A percentile compares a stretch with the other conserved stretches of the same genome.
Evolutionary conservation across 2,797 vertebrate species (phyloP).

Genomic region (Lagodon rhomboides): DNA sequence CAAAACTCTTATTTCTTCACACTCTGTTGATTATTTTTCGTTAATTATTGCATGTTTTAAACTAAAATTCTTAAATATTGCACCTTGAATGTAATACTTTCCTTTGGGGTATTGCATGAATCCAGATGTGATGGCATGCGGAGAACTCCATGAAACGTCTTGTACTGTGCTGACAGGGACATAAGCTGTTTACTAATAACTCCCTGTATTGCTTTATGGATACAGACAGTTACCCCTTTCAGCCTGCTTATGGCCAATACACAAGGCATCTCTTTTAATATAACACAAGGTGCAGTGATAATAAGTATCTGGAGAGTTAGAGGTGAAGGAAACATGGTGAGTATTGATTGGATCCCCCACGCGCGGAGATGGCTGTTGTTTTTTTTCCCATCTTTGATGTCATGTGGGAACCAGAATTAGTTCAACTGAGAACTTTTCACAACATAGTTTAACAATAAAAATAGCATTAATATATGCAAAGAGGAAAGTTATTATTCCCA

Average conservation of each 20-base stretch:
- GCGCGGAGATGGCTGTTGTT: not conserved
- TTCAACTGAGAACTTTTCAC: conserved; percentile 12
- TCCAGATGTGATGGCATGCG: conserved; percentile 7
- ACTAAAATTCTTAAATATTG: no score
- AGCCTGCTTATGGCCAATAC: conserved; percentile 10
- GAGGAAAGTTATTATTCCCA: conserved; percentile 2
- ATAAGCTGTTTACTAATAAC: conserved; percentile 24
- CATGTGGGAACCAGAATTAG: not conserved
- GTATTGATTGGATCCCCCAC: conserved; percentile 19
- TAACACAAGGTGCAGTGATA: conserved; percentile 6
- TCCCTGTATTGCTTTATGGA: conserved; percentile 24
- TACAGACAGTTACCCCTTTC: conserved; percentile 9
- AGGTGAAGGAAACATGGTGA: not conserved
- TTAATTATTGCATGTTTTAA: no score
- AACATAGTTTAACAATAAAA: not conserved
- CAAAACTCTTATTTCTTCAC: no score
- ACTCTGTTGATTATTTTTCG: no score
- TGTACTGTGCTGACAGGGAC: conserved; percentile 25
- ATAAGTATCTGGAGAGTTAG: conserved; percentile 1
- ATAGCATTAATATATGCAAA: not conserved
- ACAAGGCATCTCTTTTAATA: conserved; percentile 30
- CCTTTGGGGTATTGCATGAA: conserved; percentile 16
- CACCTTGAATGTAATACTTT: not conserved
- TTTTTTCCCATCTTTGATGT: conserved; percentile 20
- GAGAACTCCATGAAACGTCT: conserved; percentile 22